Percentiles rank a stretch among this genome's conserved stretches.
Conservation (phyloP, 2,888 invertebrate genomes). For the Leptinotarsa peninsularis region DNA sequence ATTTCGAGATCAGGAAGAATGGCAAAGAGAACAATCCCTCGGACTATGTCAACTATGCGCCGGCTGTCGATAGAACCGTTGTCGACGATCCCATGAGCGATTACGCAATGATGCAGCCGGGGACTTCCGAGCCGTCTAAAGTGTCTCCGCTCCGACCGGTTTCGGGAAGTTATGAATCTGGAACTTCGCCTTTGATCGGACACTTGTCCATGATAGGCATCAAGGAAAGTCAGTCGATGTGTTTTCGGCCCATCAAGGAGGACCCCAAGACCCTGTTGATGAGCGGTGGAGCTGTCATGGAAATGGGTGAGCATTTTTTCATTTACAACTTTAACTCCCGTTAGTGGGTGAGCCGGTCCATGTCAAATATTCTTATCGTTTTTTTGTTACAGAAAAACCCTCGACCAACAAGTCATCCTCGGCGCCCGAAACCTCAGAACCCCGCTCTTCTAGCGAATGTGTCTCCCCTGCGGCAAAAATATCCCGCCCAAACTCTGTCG, state of each 20-base stretch:
- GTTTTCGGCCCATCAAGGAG: conserved; percentile 51
- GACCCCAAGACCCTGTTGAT: conserved; percentile 45
- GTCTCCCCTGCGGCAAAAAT: conserved; percentile 55
- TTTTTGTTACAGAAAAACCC: conserved; percentile 31
- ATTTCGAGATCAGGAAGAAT: conserved; percentile 53
- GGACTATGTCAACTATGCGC: conserved; percentile 64
- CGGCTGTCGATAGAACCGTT: conserved; percentile 53
- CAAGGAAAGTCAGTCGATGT: conserved; percentile 46
- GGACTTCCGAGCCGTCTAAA: conserved; percentile 20
- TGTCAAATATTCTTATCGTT: background rate
- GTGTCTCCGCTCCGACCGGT: background rate
- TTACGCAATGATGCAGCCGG: conserved; percentile 68
- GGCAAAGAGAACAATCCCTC: conserved; percentile 43
- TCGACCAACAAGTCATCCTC: conserved; percentile 31
- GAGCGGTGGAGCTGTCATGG: conserved; percentile 40
- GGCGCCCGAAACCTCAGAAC: conserved; percentile 40
- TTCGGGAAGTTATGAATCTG: conserved; percentile 37
- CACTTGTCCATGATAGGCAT: conserved; percentile 52
- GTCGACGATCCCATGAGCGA: conserved; percentile 59
- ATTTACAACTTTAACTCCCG: background rate
- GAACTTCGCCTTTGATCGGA: conserved; percentile 54
- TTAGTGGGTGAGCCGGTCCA: background rate
- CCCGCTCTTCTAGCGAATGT: conserved; percentile 43
- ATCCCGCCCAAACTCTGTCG: conserved; percentile 63
- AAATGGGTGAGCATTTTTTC: conserved; percentile 42